Evolutionary conservation across 2,888 invertebrate genomes (phyloP).

Genomic region (Chymomyza amoena): DNA sequence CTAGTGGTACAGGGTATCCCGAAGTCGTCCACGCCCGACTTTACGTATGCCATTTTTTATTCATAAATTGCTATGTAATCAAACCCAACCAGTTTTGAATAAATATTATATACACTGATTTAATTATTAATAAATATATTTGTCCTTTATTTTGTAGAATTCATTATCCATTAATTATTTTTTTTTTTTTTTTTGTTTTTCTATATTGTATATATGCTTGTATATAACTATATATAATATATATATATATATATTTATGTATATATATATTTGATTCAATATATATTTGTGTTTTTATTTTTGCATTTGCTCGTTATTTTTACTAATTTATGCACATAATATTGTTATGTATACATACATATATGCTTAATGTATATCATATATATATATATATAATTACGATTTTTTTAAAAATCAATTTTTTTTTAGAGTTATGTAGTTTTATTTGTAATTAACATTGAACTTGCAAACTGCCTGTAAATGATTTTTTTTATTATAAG

Average conservation of each 20-base stretch:
- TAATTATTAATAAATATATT: conserved; percentile 33
- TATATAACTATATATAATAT: conserved; percentile 37
- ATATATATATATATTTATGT: no score
- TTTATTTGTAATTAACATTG: conserved; percentile 3
- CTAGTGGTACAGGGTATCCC: no score
- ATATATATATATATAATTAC: conserved; percentile 13
- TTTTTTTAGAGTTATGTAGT: conserved; percentile 15
- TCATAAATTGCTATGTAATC: no score
- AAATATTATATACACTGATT: background rate
- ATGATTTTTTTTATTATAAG: background rate
- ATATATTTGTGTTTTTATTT: conserved; percentile 6
- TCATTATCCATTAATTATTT: conserved; percentile 30
- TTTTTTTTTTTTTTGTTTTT: conserved; percentile 17
- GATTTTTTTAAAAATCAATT: conserved; percentile 19
- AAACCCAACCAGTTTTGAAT: no score
- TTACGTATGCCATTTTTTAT: no score
- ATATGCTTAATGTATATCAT: background rate
- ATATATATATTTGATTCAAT: conserved; percentile 45
- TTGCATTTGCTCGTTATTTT: background rate
- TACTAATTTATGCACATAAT: conserved; percentile 2
- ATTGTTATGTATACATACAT: conserved; percentile 10
- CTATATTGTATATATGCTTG: conserved; percentile 39
- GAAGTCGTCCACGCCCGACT: no score
- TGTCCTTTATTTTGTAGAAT: conserved; percentile 33
- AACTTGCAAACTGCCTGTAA: background rate